Base-by-base conservation (phyloP, 2,888 invertebrate species). In the Spatulosminthurus flaviceps region DNA sequence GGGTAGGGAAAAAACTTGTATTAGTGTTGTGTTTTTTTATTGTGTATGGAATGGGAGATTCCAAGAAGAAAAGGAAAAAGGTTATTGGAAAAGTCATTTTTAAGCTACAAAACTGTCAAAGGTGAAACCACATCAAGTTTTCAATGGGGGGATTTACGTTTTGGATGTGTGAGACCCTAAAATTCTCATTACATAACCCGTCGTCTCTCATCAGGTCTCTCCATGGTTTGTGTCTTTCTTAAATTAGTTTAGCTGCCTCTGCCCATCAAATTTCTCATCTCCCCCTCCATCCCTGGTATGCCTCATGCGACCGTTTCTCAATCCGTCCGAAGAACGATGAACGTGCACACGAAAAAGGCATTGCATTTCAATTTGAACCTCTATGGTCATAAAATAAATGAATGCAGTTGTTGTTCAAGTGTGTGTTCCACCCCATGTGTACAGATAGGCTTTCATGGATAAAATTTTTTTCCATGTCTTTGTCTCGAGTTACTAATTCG, bases 321-420 rank as follows among this genome's bases (percentile, higher is more conserved):
- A 51, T 51, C 51, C 51, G 51, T 51, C 51, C 51, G 51, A 13
- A 9, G 41, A 41, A 41, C 41, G 41, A 41, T n/a, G 51, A 13
- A 19, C n/a, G 16, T 51, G n/a, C 51, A 51, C 51, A n/a, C 16
- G 51, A 51, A 51, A 51, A 51, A 51, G 51, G 51, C 51, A n/a
- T 51, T 51, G 51, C 16, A 51, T 51, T 51, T 51, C 51, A 51
- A 51, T 51, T 51, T 51, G 51, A 51, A 19, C n/a, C n/a, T 51
- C n/a, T 51, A 19, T 51, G 51, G 51, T 64, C 64, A 64, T 64
- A 22, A 64, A 64, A 64, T 64, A 64, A 64, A 64, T 64, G 64
- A 64, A 64, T 64, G 13, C 64, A 22, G 64, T 24, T 22, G 64
- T 64, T 64, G 64, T 64, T 64, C 24, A 24, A 24, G 64, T 24